These are phyloP conservation scores for Ciconia maguari DNA, from an alignment of 2,113 vertebrate species.

Conservation along the genomic window DNA sequence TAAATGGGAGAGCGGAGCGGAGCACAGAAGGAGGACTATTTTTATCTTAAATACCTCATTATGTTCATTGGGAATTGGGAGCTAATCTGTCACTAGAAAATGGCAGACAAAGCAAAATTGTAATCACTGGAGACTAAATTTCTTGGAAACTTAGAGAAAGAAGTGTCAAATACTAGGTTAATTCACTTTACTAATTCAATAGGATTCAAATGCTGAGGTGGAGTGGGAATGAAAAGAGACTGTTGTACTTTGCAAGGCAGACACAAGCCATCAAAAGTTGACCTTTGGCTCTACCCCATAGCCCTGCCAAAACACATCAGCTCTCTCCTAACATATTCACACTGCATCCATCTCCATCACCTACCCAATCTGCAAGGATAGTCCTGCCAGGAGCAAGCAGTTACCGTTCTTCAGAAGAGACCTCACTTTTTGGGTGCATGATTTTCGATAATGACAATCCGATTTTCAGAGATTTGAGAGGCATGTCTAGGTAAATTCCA, in stretches of 20 bases:
- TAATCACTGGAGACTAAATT: background rate
- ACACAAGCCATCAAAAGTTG: background rate
- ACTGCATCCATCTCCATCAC: background rate
- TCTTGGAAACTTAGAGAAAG: background rate
- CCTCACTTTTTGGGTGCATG: background rate
- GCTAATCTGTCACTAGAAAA: constrained; percentile 2
- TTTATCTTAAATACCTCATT: background rate
- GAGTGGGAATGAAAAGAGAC: background rate
- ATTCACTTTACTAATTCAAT: background rate
- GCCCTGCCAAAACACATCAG: background rate
- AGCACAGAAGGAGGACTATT: background rate
- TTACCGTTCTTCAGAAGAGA: background rate
- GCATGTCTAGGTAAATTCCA: background rate
- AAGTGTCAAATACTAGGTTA: background rate
- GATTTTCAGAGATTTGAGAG: background rate
- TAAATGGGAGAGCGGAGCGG: background rate
- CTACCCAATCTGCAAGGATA: background rate
- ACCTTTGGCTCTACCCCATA: background rate
- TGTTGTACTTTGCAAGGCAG: background rate
- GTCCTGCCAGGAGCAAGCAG: background rate
- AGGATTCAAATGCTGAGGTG: background rate
- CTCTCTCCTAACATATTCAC: background rate
- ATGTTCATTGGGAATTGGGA: background rate
- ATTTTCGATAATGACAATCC: background rate
- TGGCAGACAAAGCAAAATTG: background rate